Evolutionary conservation across 92 coral and sea anemone species (phyloP), one percentile per base, ranked within the genome.

Genomic region (Ricordea florida): DNA sequence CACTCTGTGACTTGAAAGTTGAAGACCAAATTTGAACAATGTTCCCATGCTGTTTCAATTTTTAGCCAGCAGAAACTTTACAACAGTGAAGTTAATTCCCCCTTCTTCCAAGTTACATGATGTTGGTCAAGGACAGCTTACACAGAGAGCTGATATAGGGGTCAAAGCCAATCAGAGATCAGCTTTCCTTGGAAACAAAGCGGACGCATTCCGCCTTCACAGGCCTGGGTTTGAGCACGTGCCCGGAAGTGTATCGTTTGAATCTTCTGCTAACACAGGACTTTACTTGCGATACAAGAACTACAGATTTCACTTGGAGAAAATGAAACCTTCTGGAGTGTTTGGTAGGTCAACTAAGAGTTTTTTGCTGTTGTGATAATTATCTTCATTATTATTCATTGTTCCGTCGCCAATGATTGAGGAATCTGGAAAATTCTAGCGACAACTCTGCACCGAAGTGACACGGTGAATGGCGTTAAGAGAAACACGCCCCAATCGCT

Each of bases 171-270:
- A 84, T 29, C 78, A 57, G 1, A 49, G 57, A 23, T 52, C 76
- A 31, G 90, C 84, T 43, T 72, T 57, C 31, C 85, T 90, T 16
- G 92, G 92, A 11, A 51, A 87, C 21, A 55, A 57, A 5, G 90
- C 79, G 16, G 87, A 90, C 74, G 64, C 83, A 80, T 94, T 94
- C 43, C 86, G 82, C 52, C 80, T 94, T 47, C 92, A 83, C 46
- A 77, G 97, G 74, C 98, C 98, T 62, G 98, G 98, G 50, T 93
- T 94, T 62, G 76, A 87, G 48, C 94, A 88, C 63, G 90, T 92
- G 6, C 74, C 80, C 10, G 79, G 85, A 61, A 91, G 97, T 58
- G 84, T 94, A 63, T 82, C 98, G 32, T 45, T 94, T 6, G 97
- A 94, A 40, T 94, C 96, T 4, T 69, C 87, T 8, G 30, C 80